These are phyloP conservation scores for Oreonectes daqikongensis DNA, from an alignment of 2,797 vertebrate species.

Conservation along the genomic window DNA sequence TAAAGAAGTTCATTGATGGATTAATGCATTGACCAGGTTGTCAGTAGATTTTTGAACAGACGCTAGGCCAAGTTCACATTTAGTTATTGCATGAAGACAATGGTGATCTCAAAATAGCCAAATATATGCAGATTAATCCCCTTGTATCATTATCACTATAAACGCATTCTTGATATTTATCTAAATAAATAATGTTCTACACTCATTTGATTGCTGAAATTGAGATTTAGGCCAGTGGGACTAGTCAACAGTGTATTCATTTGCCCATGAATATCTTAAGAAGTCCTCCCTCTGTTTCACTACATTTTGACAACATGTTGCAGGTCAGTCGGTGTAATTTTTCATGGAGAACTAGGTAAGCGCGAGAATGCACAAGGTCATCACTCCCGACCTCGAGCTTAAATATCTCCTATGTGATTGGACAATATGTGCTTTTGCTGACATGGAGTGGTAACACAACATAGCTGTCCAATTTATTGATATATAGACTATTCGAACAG, in stretches of 20 bases:
- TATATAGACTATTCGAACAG: neutral
- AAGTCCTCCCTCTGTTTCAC: rapidly evolving
- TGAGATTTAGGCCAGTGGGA: neutral
- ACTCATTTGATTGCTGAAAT: neutral
- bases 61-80: neutral
- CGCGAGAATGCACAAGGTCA: conserved; percentile 79
- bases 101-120: conserved; percentile 10
- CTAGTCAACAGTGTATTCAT: neutral
- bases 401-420: conserved; percentile 66
- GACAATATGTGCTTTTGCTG: conserved; percentile 61
- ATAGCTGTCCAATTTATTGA: neutral
- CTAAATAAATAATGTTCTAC: neutral
- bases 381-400: conserved; percentile 70
- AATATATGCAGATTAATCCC: neutral
- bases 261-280: neutral
- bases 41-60: neutral
- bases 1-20: neutral
- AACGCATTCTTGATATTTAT: neutral
- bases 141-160: neutral
- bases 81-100: conserved; percentile 1
- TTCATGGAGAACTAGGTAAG: conserved; percentile 58
- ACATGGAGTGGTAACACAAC: neutral
- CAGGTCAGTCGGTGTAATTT: neutral
- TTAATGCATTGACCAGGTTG: neutral
- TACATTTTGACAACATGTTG: neutral